phyloP scores from a whole-genome alignment of 1,140 invertebrate genomes.

The Aphidius gifuensis region DNA sequence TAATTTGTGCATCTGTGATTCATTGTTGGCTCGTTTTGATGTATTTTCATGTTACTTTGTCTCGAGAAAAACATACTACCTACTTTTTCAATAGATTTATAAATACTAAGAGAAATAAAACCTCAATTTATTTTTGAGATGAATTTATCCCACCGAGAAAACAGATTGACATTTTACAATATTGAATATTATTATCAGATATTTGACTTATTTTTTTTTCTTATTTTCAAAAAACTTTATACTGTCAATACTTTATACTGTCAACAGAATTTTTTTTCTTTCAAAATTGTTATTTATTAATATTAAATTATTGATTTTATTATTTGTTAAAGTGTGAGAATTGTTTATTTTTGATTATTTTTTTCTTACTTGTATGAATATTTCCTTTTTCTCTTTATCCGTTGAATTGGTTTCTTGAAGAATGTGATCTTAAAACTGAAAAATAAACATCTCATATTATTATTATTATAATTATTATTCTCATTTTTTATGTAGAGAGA shows the following conservation, averaged over 20 bases:
- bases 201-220: not conserved
- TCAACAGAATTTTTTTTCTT: too few relatives aligned
- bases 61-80: not conserved
- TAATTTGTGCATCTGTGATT: slow-evolving; percentile 20
- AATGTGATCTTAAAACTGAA: not conserved
- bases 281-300: too few relatives aligned
- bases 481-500: not conserved
- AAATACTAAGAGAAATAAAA: not conserved
- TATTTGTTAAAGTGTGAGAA: not conserved
- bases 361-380: not conserved
- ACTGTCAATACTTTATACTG: too few relatives aligned
- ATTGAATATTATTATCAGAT: slow-evolving; percentile 4
- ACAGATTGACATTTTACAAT: slow-evolving; percentile 4
- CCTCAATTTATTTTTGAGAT: not conserved
- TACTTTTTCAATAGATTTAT: not conserved
- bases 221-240: too few relatives aligned
- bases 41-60: not conserved
- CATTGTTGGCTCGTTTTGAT: not conserved
- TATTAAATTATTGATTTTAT: too few relatives aligned
- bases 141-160: not conserved
- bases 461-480: not conserved
- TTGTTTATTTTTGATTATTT: slow-evolving; percentile 1
- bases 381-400: not conserved
- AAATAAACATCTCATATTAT: not conserved
- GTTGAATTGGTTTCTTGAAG: not conserved